Evolutionary conservation across 1,140 invertebrate species (phyloP).

Genomic region (Orchestia grillus): DNA sequence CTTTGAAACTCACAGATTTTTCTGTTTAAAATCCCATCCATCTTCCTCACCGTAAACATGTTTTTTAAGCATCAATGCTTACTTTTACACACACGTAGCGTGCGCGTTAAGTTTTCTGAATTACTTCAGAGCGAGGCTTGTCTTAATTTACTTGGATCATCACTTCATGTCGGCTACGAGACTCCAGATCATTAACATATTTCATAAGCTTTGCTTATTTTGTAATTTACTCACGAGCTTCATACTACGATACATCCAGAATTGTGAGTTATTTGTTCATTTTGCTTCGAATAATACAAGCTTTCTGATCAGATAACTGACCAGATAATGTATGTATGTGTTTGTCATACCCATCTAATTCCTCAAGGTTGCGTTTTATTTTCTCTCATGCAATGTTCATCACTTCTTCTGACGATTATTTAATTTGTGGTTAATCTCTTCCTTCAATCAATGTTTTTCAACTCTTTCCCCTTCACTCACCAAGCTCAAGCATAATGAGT

Average conservation of each 20-base stretch:
- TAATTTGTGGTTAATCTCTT: not conserved
- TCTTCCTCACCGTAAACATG: no score
- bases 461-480: not conserved
- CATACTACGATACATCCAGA: not conserved
- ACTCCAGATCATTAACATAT: no score
- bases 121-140: no score
- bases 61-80: no score
- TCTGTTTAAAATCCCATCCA: no score
- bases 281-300: not conserved
- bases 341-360: no score
- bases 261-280: no score
- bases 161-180: no score
- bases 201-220: not conserved
- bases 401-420: not conserved
- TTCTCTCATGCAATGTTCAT: not conserved
- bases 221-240: not conserved
- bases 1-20: no score
- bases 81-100: no score
- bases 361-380: not conserved
- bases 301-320: not conserved
- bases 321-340: not conserved
- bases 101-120: no score
- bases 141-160: no score
- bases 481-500: not conserved
- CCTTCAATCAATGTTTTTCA: not conserved